Conservation (phyloP, 2,797 vertebrate species). For the Artibeus jamaicensis region DNA sequence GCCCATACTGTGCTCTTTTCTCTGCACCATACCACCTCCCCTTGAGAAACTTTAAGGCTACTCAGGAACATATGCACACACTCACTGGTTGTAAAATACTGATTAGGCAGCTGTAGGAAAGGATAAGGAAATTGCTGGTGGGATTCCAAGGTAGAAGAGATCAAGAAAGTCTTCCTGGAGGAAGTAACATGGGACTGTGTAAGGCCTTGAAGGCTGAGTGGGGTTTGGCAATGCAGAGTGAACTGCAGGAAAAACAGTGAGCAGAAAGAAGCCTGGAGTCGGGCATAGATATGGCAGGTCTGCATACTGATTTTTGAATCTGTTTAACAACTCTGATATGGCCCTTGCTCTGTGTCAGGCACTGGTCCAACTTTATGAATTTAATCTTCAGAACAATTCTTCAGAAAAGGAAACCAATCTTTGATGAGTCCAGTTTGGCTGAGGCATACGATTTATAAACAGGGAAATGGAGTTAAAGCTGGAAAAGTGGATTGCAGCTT, state of each 20-base stretch:
- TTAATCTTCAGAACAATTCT: not conserved
- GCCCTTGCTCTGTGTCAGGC: not conserved
- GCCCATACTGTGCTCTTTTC: not conserved
- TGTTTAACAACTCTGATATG: not conserved
- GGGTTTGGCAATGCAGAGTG: not conserved
- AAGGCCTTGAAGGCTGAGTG: not conserved
- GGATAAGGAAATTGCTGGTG: not conserved
- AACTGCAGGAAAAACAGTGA: not conserved
- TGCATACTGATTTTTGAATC: not conserved
- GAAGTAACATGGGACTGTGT: not conserved
- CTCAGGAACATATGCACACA: not conserved
- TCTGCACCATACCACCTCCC: not conserved
- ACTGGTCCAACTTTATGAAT: not conserved
- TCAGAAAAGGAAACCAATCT: constrained; percentile 20
- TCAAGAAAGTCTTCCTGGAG: not conserved
- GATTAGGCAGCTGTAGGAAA: not conserved
- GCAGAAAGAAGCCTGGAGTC: not conserved
- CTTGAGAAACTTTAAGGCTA: not conserved
- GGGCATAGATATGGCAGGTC: not conserved
- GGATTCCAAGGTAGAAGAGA: not conserved
- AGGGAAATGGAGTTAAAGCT: not conserved
- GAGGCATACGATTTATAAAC: not conserved
- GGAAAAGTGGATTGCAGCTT: not conserved
- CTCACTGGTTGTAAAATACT: not conserved
- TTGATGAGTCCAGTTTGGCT: not conserved